Percentiles rank a stretch among this genome's conserved stretches.
Evolutionary conservation across 2,113 vertebrate species (phyloP).

Genomic region (Symphodus melops): DNA sequence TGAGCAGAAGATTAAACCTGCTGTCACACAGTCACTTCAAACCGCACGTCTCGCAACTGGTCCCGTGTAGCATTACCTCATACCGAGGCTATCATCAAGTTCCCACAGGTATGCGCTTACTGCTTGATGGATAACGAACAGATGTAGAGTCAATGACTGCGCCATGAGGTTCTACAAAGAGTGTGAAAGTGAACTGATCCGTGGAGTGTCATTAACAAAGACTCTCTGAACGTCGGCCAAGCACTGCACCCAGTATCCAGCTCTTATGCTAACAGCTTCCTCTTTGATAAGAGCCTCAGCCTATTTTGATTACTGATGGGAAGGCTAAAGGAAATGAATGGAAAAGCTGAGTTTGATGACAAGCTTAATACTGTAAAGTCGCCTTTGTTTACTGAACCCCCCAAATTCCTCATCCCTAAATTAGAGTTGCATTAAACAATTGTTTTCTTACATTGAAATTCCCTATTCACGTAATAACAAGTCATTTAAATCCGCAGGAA

Average conservation of each 20-base stretch:
- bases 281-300: slow-evolving; percentile 50
- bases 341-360: slow-evolving; percentile 51
- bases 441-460: slow-evolving; percentile 16
- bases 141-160: slow-evolving; percentile 59
- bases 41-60: slow-evolving; percentile 19
- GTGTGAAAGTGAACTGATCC: slow-evolving; percentile 39
- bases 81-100: slow-evolving; percentile 65
- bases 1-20: slow-evolving; percentile 47
- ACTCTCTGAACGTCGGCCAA: slow-evolving; percentile 10
- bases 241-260: slow-evolving; percentile 13
- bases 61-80: slow-evolving; percentile 74
- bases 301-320: slow-evolving; percentile 51
- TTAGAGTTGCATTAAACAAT: slow-evolving; percentile 39
- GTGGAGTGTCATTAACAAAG: slow-evolving; percentile 42
- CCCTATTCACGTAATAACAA: slow-evolving; percentile 43
- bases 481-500: slow-evolving; percentile 39
- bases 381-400: slow-evolving; percentile 40
- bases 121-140: slow-evolving; percentile 77
- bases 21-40: slow-evolving; percentile 6
- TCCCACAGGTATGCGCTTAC: slow-evolving; percentile 55
- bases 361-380: slow-evolving; percentile 44
- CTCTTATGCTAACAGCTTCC: slow-evolving; percentile 23
- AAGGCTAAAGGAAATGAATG: slow-evolving; percentile 59
- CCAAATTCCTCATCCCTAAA: slow-evolving; percentile 41
- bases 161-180: slow-evolving; percentile 32